Evolutionary conservation across 2,888 invertebrate genomes (phyloP), one percentile per base, ranked within the genome.

Genomic region (Dione juno): DNA sequence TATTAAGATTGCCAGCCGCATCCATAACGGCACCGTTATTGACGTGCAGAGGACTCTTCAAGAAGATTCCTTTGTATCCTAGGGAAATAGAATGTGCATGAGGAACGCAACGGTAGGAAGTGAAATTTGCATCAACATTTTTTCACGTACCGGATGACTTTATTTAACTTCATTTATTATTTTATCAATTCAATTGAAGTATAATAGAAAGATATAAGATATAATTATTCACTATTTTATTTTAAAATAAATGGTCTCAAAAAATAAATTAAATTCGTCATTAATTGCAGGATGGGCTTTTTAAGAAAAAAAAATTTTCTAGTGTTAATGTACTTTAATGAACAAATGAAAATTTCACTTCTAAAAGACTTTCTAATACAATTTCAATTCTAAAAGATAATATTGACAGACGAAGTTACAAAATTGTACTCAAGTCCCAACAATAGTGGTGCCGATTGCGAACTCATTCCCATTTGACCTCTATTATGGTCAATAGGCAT

Each of bases 381-480:
- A n/a, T n/a, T 35, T 54, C 54, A 35, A 35, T 35, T 54, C 35
- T 1, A 54, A 10, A 54, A 35, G 8, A 14, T n/a, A 35, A 8
- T 35, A 28, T 21, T 14, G 14, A 13, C 14, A 35, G n/a, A 35
- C 8, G 14, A n/a, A 54, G n/a, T 21, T 43, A 13, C 9, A 43
- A 59, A 43, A 21, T 3, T 54, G 9, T 21, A 43, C 21, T 43
- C n/a, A 41, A 19, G 41, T 21, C 41, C 8, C 35, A 54, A 58
- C 57, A 66, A 57, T 66, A 57, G 57, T 58, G 40, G 37, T 57
- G 37, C 19, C 57, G 57, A 66, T 66, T 66, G 58, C 58, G 58
- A 41, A 58, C 41, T 58, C 58, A 58, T 58, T 58, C 40, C 16
- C 57, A 45, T 48, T 57, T 57, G 45, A 66, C 57, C 66, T n/a